Percentiles rank a stretch among this genome's conserved stretches.
Conservation (phyloP, 2,888 invertebrate species). For the Drosophila pullipes region DNA sequence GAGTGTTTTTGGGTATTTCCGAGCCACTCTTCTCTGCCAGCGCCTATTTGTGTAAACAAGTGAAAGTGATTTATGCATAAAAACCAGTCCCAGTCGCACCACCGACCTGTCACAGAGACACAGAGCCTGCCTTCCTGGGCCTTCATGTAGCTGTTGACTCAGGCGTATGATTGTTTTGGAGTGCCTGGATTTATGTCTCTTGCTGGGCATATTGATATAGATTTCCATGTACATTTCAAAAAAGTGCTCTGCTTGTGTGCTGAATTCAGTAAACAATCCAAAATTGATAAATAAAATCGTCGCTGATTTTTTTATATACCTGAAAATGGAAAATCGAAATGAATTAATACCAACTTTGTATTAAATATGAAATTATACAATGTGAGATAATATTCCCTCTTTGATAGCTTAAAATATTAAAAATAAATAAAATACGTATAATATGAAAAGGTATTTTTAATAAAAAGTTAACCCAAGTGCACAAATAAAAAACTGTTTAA, state of each 20-base stretch:
- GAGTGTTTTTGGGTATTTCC: conserved; percentile 36
- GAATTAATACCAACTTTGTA: background rate
- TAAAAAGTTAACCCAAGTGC: background rate
- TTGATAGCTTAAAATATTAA: background rate
- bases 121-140: conserved; percentile 11
- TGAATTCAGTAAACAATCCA: conserved; percentile 31
- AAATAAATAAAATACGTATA: background rate
- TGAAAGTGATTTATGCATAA: conserved; percentile 79
- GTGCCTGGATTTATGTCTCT: conserved; percentile 74
- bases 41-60: conserved; percentile 80
- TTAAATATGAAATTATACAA: background rate
- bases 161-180: conserved; percentile 79
- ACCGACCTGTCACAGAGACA: conserved; percentile 44
- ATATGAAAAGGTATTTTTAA: background rate
- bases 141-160: conserved; percentile 71
- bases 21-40: conserved; percentile 21
- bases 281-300: conserved; percentile 17
- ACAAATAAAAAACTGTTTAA: background rate
- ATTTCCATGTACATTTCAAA: conserved; percentile 28
- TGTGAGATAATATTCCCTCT: background rate
- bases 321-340: background rate
- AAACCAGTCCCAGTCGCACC: conserved; percentile 38
- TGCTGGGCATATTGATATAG: conserved; percentile 44
- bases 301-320: background rate
- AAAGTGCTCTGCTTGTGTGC: conserved; percentile 13